Conservation (phyloP, 2,113 vertebrate genomes). For the Zosterops hypoxanthus region DNA sequence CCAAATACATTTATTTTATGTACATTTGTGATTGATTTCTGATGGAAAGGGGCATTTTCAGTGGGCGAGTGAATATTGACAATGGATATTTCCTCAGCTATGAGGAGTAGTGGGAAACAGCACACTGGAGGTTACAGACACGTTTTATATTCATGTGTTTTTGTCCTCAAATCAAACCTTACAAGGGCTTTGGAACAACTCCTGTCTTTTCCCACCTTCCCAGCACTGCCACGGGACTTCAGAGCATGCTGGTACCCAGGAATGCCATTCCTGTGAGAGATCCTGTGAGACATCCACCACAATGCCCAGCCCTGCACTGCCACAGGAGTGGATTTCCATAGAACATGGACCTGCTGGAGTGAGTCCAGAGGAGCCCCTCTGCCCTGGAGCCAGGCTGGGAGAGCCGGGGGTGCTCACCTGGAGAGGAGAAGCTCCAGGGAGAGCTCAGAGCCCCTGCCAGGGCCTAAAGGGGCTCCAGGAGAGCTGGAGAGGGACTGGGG, state of each 20-base stretch:
- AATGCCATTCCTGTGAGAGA: fast-evolving
- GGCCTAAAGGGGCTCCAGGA: neutral
- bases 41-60: neutral
- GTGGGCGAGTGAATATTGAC: neutral
- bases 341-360: neutral
- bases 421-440: neutral
- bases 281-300: neutral
- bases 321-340: neutral
- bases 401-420: fast-evolving
- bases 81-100: neutral
- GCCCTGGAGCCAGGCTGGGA: neutral
- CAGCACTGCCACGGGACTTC: fast-evolving
- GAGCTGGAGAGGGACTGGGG: neutral
- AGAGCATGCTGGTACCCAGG: neutral
- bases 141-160: neutral
- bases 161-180: neutral
- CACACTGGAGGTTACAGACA: neutral
- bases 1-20: neutral
- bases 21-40: neutral
- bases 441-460: neutral
- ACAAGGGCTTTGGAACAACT: neutral
- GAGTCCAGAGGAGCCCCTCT: neutral
- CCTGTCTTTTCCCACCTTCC: neutral
- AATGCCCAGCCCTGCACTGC: neutral
- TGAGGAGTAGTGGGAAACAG: neutral